phyloP scores from a whole-genome alignment of 2,888 invertebrate species.

The Liposcelis brunnea region DNA sequence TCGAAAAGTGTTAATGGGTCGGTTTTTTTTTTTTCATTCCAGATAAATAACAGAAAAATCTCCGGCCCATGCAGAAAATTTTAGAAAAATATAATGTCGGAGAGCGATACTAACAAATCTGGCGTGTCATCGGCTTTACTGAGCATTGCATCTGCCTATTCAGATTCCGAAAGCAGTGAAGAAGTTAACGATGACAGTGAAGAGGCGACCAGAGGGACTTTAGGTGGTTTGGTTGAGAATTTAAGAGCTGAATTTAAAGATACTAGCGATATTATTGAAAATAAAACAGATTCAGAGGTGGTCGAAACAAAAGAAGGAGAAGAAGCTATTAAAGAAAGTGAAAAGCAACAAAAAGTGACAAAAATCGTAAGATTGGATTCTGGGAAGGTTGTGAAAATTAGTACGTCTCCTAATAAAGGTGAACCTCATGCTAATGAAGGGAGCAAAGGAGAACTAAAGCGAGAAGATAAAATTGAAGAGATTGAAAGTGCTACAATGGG shows the following conservation, averaged over 20 bases:
- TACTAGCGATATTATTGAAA: no score
- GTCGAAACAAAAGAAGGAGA: no score
- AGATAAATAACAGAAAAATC: no score
- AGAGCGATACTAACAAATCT: no score
- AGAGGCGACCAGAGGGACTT: background rate
- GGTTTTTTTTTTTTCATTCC: no score
- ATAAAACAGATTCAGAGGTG: no score
- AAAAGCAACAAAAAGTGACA: background rate
- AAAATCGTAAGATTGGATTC: slow-evolving; percentile 4
- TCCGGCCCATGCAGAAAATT: no score
- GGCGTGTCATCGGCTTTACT: background rate
- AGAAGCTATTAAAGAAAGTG: no score
- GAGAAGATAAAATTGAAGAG: background rate
- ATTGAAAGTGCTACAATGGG: background rate
- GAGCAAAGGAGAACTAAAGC: no score
- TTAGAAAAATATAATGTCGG: no score
- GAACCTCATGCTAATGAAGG: background rate
- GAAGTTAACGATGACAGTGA: background rate
- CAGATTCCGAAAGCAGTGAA: slow-evolving; percentile 2
- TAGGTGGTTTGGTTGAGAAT: background rate
- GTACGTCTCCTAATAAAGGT: background rate
- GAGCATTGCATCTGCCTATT: slow-evolving; percentile 4
- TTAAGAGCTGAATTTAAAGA: background rate
- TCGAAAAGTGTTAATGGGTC: no score
- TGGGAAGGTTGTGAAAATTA: slow-evolving; percentile 1